Conservation (phyloP, 2,113 vertebrate species). For the Empidonax traillii region DNA sequence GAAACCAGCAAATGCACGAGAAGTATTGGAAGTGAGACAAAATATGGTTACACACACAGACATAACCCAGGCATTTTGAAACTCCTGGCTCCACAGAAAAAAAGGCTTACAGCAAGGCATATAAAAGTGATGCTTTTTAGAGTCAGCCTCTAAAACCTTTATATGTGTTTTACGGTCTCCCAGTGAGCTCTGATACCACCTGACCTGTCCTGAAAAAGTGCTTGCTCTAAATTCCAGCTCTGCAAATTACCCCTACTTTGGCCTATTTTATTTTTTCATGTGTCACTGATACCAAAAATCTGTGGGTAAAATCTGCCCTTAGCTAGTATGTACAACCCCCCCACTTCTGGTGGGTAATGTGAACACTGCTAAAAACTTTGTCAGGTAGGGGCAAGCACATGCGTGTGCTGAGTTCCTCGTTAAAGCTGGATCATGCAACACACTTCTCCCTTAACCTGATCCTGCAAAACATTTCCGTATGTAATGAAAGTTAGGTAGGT, state of each 20-base stretch:
- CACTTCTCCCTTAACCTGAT: background rate
- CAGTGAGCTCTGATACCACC: background rate
- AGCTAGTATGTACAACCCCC: background rate
- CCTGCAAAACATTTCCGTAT: background rate
- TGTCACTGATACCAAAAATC: background rate
- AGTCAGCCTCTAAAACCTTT: background rate
- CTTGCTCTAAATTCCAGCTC: background rate
- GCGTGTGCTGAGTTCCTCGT: background rate
- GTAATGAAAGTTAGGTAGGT: background rate
- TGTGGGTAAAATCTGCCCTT: background rate
- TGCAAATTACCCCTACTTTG: background rate
- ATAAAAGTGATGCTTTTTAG: background rate
- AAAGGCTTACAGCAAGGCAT: background rate
- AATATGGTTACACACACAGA: background rate
- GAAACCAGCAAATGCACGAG: background rate
- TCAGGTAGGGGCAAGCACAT: background rate
- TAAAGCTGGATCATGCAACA: background rate
- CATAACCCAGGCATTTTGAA: background rate
- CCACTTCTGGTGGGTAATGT: background rate
- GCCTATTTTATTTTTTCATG: background rate
- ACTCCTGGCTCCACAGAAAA: background rate
- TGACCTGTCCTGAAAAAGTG: background rate
- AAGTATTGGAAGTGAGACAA: background rate
- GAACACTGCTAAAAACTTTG: background rate
- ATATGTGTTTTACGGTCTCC: background rate